Evolutionary conservation across 2,797 vertebrate genomes (phyloP), one percentile per base, ranked within the genome.

Genomic region (Bradypodion ventrale): DNA sequence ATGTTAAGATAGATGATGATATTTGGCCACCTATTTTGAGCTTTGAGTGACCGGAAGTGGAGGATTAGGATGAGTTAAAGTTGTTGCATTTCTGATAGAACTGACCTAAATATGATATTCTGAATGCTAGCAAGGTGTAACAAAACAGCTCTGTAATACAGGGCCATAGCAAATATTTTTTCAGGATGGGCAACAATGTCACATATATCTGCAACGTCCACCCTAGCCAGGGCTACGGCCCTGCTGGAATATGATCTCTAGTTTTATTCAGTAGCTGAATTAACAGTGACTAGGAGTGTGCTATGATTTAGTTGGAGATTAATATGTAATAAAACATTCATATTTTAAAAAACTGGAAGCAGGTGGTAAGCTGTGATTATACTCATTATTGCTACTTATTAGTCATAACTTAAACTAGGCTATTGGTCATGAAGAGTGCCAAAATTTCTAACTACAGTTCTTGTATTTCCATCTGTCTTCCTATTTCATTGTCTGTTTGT

Each of bases 341-440:
- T 72, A 88, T 88, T 90, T 85, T 86, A 93, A 92, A 90, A 90
- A 93, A 87, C 78, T 75, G 88, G 85, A 92, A 90, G 84, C 74
- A 91, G 85, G 90, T 89, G 87, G 94, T 90, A 89, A 93, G 83
- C 78, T 91, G 85, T 92, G 91, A 89, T 91, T 92, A 88, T 79
- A 90, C 86, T 91, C 92, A 88, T 93, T 92, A 93, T 87, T 63
- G 72, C 42, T 76, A 63, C 56, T 82, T 88, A 77, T n/a, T 93
- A 88, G 87, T 87, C 89, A 63, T 7, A 5, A 80, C 90, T 90
- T 15, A 70, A 44, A 77, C 66, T 29, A 70, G 56, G 65, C 65
- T 70, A 85, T 75, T 76, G 79, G 35, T 56, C 82, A 66, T 32
- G 56, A 63, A 81, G 76, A 77, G 65, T n/a, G 56, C 78, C 90